Percentiles rank a stretch among this genome's conserved stretches.
Conservation (phyloP, 2,888 invertebrate genomes). For the Alentia gelatinosa region DNA sequence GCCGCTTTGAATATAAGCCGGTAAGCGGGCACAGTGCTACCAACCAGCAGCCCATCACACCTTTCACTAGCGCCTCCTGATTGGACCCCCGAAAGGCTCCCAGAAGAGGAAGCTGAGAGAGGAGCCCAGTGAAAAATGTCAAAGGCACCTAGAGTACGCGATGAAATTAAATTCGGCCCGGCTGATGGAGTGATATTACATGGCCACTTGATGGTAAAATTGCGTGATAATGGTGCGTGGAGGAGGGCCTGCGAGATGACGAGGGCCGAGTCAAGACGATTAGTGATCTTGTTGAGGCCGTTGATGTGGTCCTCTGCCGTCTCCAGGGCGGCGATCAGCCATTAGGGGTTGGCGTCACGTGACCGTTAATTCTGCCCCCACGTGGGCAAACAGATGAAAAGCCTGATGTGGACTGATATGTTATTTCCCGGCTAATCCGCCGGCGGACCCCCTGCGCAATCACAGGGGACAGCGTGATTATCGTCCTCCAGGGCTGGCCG, state of each 20-base stretch:
- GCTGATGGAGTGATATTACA: slow-evolving; percentile 20
- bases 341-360: not conserved
- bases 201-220: not conserved
- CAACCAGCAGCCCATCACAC: no score
- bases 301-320: not conserved
- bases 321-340: not conserved
- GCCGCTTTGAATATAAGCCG: no score
- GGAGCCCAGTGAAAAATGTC: not conserved
- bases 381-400: slow-evolving; percentile 11
- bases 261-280: not conserved
- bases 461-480: not conserved
- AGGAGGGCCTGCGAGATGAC: not conserved
- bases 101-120: no score
- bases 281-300: not conserved
- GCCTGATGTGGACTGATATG: not conserved
- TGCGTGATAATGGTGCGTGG: not conserved
- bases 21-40: no score
- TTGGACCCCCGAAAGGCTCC: no score
- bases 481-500: no score
- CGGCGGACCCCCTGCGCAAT: not conserved
- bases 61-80: no score
- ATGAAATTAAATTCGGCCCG: not conserved
- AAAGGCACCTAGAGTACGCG: not conserved
- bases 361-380: not conserved
- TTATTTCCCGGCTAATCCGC: not conserved